Evolutionary conservation across 2,888 invertebrate species (phyloP).

Genomic region (Glyphotaelius pellucidus): DNA sequence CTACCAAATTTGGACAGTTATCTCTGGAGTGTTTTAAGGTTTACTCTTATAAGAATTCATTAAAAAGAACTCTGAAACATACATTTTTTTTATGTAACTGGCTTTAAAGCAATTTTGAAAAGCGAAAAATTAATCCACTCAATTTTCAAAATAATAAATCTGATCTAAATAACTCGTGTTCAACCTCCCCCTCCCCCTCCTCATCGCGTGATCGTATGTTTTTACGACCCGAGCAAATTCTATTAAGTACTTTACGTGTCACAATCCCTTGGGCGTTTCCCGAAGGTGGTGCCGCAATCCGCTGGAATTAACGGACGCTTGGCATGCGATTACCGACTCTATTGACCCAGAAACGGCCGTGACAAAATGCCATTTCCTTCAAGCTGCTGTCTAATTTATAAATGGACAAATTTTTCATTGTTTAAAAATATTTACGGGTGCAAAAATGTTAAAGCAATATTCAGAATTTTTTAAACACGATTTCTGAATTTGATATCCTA

Average conservation of each 20-base stretch:
- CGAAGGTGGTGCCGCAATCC: not conserved
- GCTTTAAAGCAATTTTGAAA: not conserved
- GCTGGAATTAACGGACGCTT: not conserved
- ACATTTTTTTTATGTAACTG: not conserved
- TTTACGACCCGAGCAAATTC: not conserved
- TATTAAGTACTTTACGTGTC: slow-evolving; percentile 10
- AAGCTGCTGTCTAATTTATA: not conserved
- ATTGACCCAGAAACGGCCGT: not conserved
- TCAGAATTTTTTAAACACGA: not conserved
- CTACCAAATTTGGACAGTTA: too few relatives aligned
- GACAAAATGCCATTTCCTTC: not conserved
- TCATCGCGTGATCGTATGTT: not conserved
- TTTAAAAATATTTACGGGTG: not conserved
- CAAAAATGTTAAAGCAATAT: not conserved
- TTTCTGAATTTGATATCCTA: too few relatives aligned
- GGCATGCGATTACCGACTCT: slow-evolving; percentile 3
- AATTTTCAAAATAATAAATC: not conserved
- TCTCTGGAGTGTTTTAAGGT: too few relatives aligned
- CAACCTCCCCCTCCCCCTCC: too few relatives aligned
- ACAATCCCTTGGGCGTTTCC: slow-evolving; percentile 14
- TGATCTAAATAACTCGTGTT: not conserved
- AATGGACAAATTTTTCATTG: not conserved
- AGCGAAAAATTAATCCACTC: not conserved
- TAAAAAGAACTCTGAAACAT: not conserved
- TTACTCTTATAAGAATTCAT: not conserved